phyloP scores from a whole-genome alignment of 2,888 invertebrate species.

The Campopleginae sp. region DNA sequence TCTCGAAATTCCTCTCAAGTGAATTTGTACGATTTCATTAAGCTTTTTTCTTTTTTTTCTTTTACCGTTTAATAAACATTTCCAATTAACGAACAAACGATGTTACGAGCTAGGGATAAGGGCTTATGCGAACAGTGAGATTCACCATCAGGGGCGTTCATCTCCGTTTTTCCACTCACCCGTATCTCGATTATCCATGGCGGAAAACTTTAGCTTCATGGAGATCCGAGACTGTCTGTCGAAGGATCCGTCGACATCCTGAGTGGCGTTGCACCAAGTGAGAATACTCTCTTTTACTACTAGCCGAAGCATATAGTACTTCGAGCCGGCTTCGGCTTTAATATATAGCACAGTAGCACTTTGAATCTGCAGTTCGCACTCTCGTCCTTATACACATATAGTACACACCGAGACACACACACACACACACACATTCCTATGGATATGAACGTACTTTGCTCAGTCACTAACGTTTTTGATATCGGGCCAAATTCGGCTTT shows the following conservation, averaged over 20 bases:
- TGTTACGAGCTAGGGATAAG: background rate
- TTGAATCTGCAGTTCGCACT: slow-evolving; percentile 46
- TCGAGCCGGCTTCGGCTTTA: slow-evolving; percentile 11
- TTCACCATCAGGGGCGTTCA: slow-evolving; percentile 38
- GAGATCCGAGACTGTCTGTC: slow-evolving; percentile 38
- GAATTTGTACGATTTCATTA: background rate
- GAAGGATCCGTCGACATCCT: slow-evolving; percentile 34
- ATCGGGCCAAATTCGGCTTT: slow-evolving; percentile 52
- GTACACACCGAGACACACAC: background rate
- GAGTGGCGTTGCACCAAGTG: slow-evolving; percentile 39
- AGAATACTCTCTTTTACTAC: slow-evolving; percentile 28
- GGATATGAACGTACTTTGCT: slow-evolving; percentile 23
- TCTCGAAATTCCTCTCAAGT: no score
- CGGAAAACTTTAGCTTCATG: slow-evolving; percentile 57
- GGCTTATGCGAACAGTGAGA: slow-evolving; percentile 53
- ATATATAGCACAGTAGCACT: slow-evolving; percentile 39
- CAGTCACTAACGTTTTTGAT: slow-evolving; percentile 52
- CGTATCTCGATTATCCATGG: slow-evolving; percentile 12
- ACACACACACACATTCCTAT: background rate
- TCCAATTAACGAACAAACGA: background rate
- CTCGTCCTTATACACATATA: background rate
- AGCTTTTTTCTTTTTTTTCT: background rate
- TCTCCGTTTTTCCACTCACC: slow-evolving; percentile 10
- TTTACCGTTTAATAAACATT: background rate
- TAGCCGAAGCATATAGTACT: slow-evolving; percentile 11